phyloP scores from a whole-genome alignment of 2,888 invertebrate genomes.

The Cepaea hortensis region DNA sequence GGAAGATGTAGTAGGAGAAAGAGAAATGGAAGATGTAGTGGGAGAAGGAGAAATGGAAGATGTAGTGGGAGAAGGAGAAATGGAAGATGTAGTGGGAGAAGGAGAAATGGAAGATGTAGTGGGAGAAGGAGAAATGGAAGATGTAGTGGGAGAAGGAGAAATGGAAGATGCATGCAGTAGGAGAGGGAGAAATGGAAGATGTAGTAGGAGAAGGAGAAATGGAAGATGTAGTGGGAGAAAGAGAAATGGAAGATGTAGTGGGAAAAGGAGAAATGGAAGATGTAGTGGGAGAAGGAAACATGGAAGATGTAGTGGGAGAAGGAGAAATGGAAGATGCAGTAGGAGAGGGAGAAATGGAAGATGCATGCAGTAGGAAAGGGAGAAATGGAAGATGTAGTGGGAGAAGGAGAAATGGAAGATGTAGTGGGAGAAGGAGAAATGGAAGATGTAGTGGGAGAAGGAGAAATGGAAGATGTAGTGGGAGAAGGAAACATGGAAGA shows the following conservation, averaged over 20 bases:
- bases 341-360: not conserved
- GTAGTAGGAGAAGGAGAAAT: no score
- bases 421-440: not conserved
- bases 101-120: not conserved
- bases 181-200: not conserved
- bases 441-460: not conserved
- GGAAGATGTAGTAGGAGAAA: not conserved
- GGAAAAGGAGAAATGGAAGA: not conserved
- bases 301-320: no score
- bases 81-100: not conserved
- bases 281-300: no score
- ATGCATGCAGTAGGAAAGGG: no score
- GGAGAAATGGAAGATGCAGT: not conserved
- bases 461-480: not conserved
- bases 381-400: not conserved
- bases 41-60: not conserved
- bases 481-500: not conserved
- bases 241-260: not conserved
- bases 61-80: not conserved
- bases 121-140: not conserved
- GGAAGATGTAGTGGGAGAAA: not conserved
- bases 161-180: not conserved
- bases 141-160: not conserved
- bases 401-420: not conserved
- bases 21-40: not conserved